These are phyloP conservation scores for Tinea semifulvella DNA, from an alignment of 2,888 invertebrate species.

Conservation along the genomic window DNA sequence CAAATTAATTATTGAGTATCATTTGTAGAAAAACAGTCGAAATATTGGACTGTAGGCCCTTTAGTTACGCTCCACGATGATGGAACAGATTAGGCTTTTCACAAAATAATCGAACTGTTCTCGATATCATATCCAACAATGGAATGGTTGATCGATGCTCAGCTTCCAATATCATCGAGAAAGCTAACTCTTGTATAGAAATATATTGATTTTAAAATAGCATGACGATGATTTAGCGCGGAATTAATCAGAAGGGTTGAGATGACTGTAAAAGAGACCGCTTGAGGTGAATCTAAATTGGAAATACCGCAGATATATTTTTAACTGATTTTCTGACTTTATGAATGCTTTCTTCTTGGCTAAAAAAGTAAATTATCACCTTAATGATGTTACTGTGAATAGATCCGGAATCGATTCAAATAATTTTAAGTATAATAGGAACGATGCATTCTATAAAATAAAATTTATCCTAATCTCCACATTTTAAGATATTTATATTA, in stretches of 20 bases:
- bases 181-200: conserved; percentile 12
- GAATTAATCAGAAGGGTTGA: conserved; percentile 12
- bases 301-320: conserved; percentile 7
- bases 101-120: conserved; percentile 7
- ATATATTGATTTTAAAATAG: conserved; percentile 57
- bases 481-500: too few species aligned
- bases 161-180: conserved; percentile 1
- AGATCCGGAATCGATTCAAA: too few species aligned
- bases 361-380: too few species aligned
- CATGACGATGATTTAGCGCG: conserved; percentile 19
- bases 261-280: conserved; percentile 6
- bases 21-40: neutral
- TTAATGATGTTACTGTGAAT: too few species aligned
- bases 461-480: too few species aligned
- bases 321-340: neutral
- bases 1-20: too few species aligned
- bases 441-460: too few species aligned
- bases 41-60: conserved; percentile 4
- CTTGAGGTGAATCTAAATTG: conserved; percentile 14
- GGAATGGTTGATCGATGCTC: neutral
- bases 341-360: too few species aligned
- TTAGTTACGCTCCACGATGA: conserved; percentile 6
- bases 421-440: too few species aligned
- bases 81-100: conserved; percentile 12
- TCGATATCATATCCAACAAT: conserved; percentile 13